A percentile compares a stretch with the other conserved stretches of the same genome.
Evolutionary conservation across 1,140 invertebrate species (phyloP).

Genomic region (Nasonia vitripennis): DNA sequence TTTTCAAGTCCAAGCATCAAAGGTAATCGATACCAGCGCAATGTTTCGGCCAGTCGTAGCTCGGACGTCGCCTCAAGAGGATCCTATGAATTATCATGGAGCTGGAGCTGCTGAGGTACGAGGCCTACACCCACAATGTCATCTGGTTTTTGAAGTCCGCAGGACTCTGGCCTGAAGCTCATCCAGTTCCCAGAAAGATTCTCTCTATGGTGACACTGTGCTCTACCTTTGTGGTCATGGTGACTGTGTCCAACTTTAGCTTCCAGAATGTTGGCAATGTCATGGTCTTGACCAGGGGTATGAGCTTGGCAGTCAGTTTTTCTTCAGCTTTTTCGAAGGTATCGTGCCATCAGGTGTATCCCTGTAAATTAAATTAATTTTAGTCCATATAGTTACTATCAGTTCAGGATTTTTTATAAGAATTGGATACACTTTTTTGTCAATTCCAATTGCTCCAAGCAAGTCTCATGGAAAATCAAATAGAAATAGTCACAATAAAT

Average conservation of each 20-base stretch:
- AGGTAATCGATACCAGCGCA: background rate
- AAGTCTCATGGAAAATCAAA: background rate
- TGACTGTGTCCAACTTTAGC: background rate
- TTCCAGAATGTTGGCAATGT: constrained; percentile 30
- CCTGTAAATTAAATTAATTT: no score
- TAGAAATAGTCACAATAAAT: background rate
- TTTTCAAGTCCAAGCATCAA: background rate
- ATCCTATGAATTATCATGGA: background rate
- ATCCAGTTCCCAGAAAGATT: background rate
- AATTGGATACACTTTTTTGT: no score
- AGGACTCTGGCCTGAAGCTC: background rate
- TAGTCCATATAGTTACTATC: no score
- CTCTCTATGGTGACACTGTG: background rate
- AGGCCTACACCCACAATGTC: background rate
- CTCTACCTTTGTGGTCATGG: constrained; percentile 36
- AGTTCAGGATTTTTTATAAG: no score
- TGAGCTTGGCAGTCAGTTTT: constrained; percentile 37
- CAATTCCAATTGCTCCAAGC: no score
- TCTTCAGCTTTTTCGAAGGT: constrained; percentile 45
- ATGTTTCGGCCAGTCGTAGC: background rate
- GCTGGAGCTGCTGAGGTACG: background rate
- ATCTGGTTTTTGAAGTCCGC: background rate
- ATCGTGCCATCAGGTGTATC: background rate
- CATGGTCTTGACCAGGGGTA: constrained; percentile 44
- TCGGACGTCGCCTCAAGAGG: background rate